A percentile compares a stretch with the other conserved stretches of the same genome.
phyloP scores from a whole-genome alignment of 2,113 vertebrate genomes.

The Syngnathus typhle region DNA sequence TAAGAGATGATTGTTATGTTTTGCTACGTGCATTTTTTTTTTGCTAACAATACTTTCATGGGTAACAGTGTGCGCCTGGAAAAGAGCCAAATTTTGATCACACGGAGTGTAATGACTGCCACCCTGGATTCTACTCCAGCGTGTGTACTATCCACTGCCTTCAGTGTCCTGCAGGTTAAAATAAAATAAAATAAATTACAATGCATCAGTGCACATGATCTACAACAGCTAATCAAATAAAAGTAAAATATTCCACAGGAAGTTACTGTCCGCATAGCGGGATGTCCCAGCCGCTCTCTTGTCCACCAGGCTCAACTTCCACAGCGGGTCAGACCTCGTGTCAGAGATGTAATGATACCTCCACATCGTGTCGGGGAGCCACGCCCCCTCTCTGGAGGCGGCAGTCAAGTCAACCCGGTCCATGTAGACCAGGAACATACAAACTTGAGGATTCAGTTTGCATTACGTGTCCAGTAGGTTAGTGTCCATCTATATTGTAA shows the following conservation, averaged over 20 bases:
- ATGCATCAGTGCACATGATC: not conserved
- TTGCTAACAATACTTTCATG: not conserved
- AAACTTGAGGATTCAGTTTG: constrained; percentile 56
- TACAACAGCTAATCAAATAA: too few relatives aligned
- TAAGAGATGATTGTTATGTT: constrained; percentile 28
- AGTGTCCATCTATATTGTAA: constrained; percentile 11
- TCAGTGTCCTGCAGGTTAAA: constrained; percentile 74
- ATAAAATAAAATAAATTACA: not conserved
- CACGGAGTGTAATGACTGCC: constrained; percentile 59
- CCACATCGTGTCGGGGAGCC: constrained; percentile 38
- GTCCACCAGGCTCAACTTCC: constrained; percentile 58
- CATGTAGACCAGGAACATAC: constrained; percentile 67
- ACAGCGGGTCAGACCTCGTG: constrained; percentile 59
- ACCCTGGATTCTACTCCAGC: constrained; percentile 61
- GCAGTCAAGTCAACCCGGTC: constrained; percentile 33
- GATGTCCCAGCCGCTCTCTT: constrained; percentile 59
- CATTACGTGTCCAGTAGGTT: constrained; percentile 65
- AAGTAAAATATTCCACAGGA: constrained; percentile 44
- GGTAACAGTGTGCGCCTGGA: constrained; percentile 60
- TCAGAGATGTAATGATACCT: constrained; percentile 55
- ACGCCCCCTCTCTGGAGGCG: constrained; percentile 38
- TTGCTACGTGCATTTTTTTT: not conserved
- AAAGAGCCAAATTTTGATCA: constrained; percentile 63
- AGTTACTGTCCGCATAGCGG: constrained; percentile 64
- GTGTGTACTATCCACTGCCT: constrained; percentile 56